phyloP scores from a whole-genome alignment of 2,888 invertebrate species.

The Calliphora vomitoria region DNA sequence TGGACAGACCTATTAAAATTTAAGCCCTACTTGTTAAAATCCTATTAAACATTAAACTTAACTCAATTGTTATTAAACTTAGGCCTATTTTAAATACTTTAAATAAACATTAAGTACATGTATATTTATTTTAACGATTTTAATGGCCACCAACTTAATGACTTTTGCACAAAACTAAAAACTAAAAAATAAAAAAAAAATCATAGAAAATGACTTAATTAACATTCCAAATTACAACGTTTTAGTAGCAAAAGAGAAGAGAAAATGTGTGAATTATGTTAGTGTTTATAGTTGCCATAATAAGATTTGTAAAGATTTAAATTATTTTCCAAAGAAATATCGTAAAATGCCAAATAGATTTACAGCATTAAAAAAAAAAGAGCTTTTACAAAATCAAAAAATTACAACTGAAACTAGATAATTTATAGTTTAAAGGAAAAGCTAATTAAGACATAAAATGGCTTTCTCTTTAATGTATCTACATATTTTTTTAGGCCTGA shows the following conservation, averaged over 20 bases:
- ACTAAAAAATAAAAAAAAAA: neutral
- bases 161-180: constrained; percentile 6
- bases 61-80: constrained; percentile 6
- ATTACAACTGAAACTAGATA: neutral
- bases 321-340: constrained; percentile 20
- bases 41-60: constrained; percentile 35
- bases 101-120: neutral
- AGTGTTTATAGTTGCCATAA: constrained; percentile 19
- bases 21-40: constrained; percentile 28
- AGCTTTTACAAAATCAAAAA: neutral
- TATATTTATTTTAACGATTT: constrained; percentile 17
- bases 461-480: constrained; percentile 25
- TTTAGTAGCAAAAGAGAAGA: constrained; percentile 5
- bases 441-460: constrained; percentile 3
- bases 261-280: constrained; percentile 64
- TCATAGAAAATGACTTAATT: constrained; percentile 26
- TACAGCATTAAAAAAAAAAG: neutral
- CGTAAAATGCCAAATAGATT: neutral
- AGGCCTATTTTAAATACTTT: constrained; percentile 20
- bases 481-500: constrained; percentile 23
- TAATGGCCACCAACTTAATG: constrained; percentile 15
- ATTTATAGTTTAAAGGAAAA: constrained; percentile 17
- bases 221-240: constrained; percentile 32
- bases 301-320: constrained; percentile 33
- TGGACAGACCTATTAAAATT: neutral